Evolutionary conservation across 2,888 invertebrate species (phyloP).

Genomic region (Trypoxylon attenuatum): DNA sequence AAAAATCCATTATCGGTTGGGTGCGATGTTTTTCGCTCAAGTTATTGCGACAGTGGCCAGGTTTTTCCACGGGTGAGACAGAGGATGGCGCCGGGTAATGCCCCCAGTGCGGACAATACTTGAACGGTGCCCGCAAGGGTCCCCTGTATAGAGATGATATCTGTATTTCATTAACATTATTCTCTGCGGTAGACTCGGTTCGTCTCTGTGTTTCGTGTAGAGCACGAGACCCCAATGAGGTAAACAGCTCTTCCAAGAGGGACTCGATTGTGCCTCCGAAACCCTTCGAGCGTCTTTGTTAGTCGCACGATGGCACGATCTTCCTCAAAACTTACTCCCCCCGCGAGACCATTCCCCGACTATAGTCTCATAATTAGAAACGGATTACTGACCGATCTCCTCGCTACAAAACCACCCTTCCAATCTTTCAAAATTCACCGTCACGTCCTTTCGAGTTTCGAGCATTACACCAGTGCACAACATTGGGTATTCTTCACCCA

Average conservation of each 20-base stretch:
- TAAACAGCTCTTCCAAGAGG: slow-evolving; percentile 29
- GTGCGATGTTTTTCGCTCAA: no score
- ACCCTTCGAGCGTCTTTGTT: slow-evolving; percentile 35
- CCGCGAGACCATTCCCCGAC: slow-evolving; percentile 12
- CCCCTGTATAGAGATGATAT: slow-evolving; percentile 72
- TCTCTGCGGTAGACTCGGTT: slow-evolving; percentile 68
- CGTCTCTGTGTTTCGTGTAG: slow-evolving; percentile 42
- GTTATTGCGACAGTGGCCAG: no score
- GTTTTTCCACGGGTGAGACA: no score
- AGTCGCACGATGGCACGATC: slow-evolving; percentile 19
- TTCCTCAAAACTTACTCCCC: slow-evolving; percentile 22
- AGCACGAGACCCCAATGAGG: slow-evolving; percentile 32
- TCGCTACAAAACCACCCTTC: no score
- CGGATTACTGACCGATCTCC: slow-evolving; percentile 33
- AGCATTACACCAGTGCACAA: no score
- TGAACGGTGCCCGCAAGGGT: slow-evolving; percentile 44
- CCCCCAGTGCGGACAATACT: slow-evolving; percentile 61
- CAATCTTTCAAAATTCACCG: no score
- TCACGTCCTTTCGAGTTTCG: no score
- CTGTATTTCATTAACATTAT: slow-evolving; percentile 75
- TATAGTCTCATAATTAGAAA: slow-evolving; percentile 41
- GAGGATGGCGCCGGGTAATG: background rate
- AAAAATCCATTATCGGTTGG: no score
- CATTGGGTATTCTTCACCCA: no score
- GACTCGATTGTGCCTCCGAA: slow-evolving; percentile 60